Percentiles rank a stretch among this genome's conserved stretches.
Conservation (phyloP, 2,113 vertebrate genomes). For the Melospiza georgiana region DNA sequence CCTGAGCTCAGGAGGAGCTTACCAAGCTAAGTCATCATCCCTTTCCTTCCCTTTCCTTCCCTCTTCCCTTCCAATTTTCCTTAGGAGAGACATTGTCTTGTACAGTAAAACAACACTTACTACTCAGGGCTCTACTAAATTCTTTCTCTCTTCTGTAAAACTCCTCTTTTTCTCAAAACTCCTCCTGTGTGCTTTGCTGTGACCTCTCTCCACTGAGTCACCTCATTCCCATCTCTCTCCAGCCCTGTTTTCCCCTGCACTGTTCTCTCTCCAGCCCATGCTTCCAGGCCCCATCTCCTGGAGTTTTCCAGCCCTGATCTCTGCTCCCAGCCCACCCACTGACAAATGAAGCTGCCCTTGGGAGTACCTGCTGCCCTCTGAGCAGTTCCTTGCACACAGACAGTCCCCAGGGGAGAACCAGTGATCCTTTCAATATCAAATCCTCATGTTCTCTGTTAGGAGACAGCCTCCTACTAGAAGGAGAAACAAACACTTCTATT, state of each 20-base stretch:
- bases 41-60: neutral
- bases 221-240: neutral
- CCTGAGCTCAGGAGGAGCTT: neutral
- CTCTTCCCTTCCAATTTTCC: neutral
- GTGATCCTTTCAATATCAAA: neutral
- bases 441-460: neutral
- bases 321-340: neutral
- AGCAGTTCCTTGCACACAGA: neutral
- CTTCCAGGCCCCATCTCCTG: neutral
- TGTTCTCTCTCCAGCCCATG: neutral
- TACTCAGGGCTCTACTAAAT: neutral
- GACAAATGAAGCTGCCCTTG: neutral
- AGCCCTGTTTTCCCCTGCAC: neutral
- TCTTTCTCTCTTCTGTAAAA: neutral
- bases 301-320: neutral
- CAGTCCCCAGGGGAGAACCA: neutral
- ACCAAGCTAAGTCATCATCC: neutral
- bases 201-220: neutral
- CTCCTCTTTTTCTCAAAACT: neutral
- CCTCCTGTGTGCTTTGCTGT: neutral
- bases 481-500: slow-evolving; percentile 26
- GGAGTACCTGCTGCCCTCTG: neutral
- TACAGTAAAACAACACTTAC: neutral
- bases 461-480: neutral
- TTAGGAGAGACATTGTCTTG: neutral